phyloP scores from a whole-genome alignment of 2,113 vertebrate genomes.

The Calidris pugnax region DNA sequence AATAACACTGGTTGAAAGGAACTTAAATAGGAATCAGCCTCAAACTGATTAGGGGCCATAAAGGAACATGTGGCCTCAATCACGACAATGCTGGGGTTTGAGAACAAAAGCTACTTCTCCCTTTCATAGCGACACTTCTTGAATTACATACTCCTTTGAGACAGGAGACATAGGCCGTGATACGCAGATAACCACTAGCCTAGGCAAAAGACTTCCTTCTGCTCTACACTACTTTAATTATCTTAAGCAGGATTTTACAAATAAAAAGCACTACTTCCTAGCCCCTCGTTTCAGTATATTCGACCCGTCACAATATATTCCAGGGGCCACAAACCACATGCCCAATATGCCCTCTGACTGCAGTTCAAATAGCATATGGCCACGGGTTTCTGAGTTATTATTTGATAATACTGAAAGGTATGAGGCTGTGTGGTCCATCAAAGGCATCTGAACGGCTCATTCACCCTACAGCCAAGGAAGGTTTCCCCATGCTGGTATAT shows the following conservation, averaged over 20 bases:
- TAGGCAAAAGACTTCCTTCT: slow-evolving; percentile 7
- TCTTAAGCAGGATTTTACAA: slow-evolving; percentile 22
- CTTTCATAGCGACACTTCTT: slow-evolving; percentile 50
- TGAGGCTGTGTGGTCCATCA: slow-evolving; percentile 41
- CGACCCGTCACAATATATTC: background rate
- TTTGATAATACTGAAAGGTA: slow-evolving; percentile 37
- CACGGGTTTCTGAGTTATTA: background rate
- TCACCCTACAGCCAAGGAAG: background rate
- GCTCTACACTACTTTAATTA: background rate
- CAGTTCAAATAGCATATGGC: slow-evolving; percentile 24
- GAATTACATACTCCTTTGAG: slow-evolving; percentile 34
- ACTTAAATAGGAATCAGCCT: slow-evolving; percentile 40
- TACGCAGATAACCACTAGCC: background rate
- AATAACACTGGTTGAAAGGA: slow-evolving; percentile 54
- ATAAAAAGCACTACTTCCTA: background rate
- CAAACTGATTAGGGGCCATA: slow-evolving; percentile 12
- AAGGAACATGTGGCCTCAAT: slow-evolving; percentile 59
- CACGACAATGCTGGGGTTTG: background rate
- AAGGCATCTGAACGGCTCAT: background rate
- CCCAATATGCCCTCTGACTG: slow-evolving; percentile 12
- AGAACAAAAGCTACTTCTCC: slow-evolving; percentile 53
- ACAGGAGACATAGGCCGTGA: background rate
- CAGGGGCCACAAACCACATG: background rate
- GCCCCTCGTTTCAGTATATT: background rate
- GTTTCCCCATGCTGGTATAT: background rate